Base-by-base conservation (phyloP, 2,888 invertebrate species). In the Drosophila lutescens region DNA sequence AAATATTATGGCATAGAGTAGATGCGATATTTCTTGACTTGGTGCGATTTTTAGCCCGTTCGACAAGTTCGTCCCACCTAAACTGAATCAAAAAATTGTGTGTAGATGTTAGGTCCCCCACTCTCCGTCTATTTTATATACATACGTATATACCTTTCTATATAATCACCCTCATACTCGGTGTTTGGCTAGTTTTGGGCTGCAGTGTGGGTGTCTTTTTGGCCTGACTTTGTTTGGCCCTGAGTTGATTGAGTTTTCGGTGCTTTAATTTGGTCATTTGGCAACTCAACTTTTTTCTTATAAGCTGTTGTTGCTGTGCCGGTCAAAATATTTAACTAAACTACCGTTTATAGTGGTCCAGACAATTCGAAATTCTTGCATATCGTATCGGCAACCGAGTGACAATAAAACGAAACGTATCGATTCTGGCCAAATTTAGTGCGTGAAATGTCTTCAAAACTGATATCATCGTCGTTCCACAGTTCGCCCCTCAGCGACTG, bases 401-500 rank as follows among this genome's bases (percentile, higher is more conserved):
- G 74, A 49, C 41, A 38, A 57, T 13, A 54, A 59, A 76, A 55
- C 67, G 61, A 72, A 71, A 12, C 63, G 60, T 69, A 74, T 88
- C 86, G 73, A 67, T 74, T 81, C 67, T 82, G 73, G 80, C 85
- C 89, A 79, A 75, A 74, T 79, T 84, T 62, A 63, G 50, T 73
- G 50, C 67, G 66, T 63, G 68, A 86, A 81, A 91, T 90, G 90
- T 83, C 90, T 80, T 83, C 91, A 65, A 90, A 90, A 88, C 89
- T 91, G 74, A 83, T 91, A 80, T 90, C 91, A 82, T 91, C 91
- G 77, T 91, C 91, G 79, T 89, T 91, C 77, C 83, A 89, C 74
- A 90, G 91, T 68, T 74, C 86, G 69, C 84, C 87, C 68, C 85
- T 89, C 53, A 91, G 86, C 65, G 91, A 91, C 61, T 90, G 83